These are phyloP conservation scores for Germaria angustata DNA, from an alignment of 2,888 invertebrate species.

Conservation along the genomic window DNA sequence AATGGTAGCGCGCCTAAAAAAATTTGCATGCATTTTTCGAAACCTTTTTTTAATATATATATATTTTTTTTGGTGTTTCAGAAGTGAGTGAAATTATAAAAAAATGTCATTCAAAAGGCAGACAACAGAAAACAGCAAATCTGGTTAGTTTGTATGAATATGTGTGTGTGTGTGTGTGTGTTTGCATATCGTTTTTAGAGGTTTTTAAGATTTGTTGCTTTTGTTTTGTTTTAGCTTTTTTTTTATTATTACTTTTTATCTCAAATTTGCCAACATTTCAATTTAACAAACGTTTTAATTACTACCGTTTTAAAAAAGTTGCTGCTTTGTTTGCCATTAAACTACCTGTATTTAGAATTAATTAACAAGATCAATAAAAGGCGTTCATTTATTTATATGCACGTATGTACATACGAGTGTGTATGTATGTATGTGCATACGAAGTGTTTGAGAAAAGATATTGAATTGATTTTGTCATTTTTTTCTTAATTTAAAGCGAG, in stretches of 20 bases:
- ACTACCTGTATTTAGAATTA: constrained; percentile 56
- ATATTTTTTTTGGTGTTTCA: background rate
- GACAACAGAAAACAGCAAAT: background rate
- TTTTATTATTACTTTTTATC: constrained; percentile 27
- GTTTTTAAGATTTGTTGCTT: background rate
- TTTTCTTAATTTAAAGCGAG: background rate
- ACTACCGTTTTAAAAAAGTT: constrained; percentile 44
- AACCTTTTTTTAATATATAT: background rate
- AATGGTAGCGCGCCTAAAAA: background rate
- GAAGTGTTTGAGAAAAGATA: constrained; percentile 34
- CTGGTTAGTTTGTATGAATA: constrained; percentile 8
- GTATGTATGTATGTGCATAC: too few species aligned
- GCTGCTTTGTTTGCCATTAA: constrained; percentile 40
- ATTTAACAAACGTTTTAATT: constrained; percentile 58
- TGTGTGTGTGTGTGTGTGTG: too few species aligned
- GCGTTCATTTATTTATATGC: background rate
- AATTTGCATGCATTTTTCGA: background rate
- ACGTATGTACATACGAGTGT: too few species aligned
- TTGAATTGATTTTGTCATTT: constrained; percentile 32
- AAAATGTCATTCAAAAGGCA: constrained; percentile 9
- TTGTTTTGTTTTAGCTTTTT: background rate
- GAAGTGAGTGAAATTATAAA: constrained; percentile 38
- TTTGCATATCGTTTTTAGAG: constrained; percentile 2
- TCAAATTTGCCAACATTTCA: constrained; percentile 43
- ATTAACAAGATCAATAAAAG: constrained; percentile 48